Percentiles rank a stretch among this genome's conserved stretches.
phyloP scores from a whole-genome alignment of 53 echinoderm and acorn worm species.

The Hippasteria phrygiana region DNA sequence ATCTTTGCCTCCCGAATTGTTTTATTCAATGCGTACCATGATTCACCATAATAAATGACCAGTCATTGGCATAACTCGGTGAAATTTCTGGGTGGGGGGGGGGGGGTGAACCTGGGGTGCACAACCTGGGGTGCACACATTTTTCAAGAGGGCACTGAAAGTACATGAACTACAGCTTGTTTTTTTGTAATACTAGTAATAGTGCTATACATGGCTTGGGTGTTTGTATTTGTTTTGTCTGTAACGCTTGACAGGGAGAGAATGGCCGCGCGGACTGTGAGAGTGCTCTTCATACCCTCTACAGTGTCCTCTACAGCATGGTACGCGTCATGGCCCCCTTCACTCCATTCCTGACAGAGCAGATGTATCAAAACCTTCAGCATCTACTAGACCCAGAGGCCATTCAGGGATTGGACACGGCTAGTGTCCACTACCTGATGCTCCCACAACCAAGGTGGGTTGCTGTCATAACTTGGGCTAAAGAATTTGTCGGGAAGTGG shows the following conservation, averaged over 20 bases:
- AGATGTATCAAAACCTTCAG: slow-evolving; percentile 97
- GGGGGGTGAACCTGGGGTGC: too few relatives aligned
- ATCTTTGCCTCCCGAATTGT: too few relatives aligned
- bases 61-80: too few relatives aligned
- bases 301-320: slow-evolving; percentile 95
- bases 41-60: too few relatives aligned
- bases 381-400: slow-evolving; percentile 78
- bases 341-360: slow-evolving; percentile 98
- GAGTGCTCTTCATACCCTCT: slow-evolving; percentile 88
- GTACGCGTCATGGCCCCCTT: slow-evolving; percentile 97
- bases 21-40: too few relatives aligned
- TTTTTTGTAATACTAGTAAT: too few relatives aligned
- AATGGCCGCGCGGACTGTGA: slow-evolving; percentile 86
- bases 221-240: not conserved
- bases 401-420: slow-evolving; percentile 73
- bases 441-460: slow-evolving; percentile 91
- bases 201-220: not conserved
- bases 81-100: too few relatives aligned
- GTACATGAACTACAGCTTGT: too few relatives aligned
- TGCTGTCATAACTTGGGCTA: too few relatives aligned
- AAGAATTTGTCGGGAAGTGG: too few relatives aligned
- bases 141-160: too few relatives aligned
- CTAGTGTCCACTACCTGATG: slow-evolving; percentile 96
- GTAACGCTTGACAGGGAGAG: slow-evolving; percentile 74
- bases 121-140: too few relatives aligned